Base-by-base conservation (phyloP, 2,797 vertebrate species). In the Remorina albescens region DNA sequence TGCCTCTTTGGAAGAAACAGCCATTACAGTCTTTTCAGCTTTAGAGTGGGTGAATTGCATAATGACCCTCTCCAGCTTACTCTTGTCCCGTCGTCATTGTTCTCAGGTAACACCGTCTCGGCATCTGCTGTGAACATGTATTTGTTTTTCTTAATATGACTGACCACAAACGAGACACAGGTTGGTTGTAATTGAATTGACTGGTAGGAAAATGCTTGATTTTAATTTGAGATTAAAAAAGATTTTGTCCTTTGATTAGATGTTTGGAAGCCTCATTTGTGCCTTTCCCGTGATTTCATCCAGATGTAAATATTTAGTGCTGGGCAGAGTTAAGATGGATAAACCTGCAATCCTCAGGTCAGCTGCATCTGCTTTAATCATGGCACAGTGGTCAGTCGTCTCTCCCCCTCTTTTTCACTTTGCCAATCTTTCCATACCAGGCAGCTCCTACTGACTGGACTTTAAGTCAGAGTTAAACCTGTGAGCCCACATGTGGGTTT, bases 221-320 rank as follows among this genome's bases (percentile, higher is more conserved):
- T 74, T n/a, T 54, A 51, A 60, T 78, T 78, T 12, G 34, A 57
- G 55, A 68, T 76, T 62, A 53, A 39, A 55, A 50, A 69, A 73
- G 58, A 0, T 71, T 58, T 51, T 62, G 58, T 34, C 63, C n/a
- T 41, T 41, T 82, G 80, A 84, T 87, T 80, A 70, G 58, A 78
- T 54, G 74, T 71, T 78, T 65, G 34, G 49, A 64, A 74, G 68
- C 51, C 71, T 80, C 50, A 49, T 77, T 75, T 71, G 56, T 58
- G 71, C 62, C 46, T 1, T 49, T 64, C 59, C 34, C 58, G 50
- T 81, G 69, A 88, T 88, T 82, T 69, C 61, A 80, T 86, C 76
- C 82, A 88, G 83, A 88, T 85, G 80, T 85, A 82, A 87, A 88
- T 70, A 85, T 90, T 86, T 83, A 86, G 75, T 19, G 39, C 12